Evolutionary conservation across 2,113 vertebrate species (phyloP), one percentile per base, ranked within the genome.

Genomic region (Saguinus imperator): DNA sequence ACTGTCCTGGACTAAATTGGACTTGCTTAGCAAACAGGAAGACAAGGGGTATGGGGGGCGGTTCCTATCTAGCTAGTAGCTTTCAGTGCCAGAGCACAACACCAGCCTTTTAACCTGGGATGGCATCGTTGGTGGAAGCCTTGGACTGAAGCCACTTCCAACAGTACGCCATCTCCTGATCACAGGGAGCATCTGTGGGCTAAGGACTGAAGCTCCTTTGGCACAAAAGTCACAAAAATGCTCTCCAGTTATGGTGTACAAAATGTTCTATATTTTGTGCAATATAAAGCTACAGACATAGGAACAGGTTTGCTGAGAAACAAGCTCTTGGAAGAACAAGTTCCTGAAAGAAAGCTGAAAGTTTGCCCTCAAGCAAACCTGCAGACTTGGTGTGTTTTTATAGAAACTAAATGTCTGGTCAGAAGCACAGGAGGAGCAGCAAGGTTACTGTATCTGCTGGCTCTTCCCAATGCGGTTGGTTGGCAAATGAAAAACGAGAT

Each of bases 31-130:
- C 20, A 18, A 35, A 61, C 50, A 14, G 6, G 17, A 25, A 3
- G 72, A 64, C 3, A 1, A n/a, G 16, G 27, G 16, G 12, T 2
- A 11, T 23, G 0, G 0, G 25, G 58, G 61, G 27, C 5, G 27
- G 27, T 32, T 64, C 27, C 61, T 5, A 0, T 1, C 0, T 14
- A 32, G 7, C 1, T 0, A 0, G 43, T 72, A 16, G 85, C 32
- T 2, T 0, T 21, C 35, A 3, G 2, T 0, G 1, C 82, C 4
- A 5, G 37, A 32, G 25, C 13, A 0, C 4, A 2, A 2, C 0
- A 1, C 55, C 0, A n/a, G 20, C 1, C 10, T 4, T 21, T 17
- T 1, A 11, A 16, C 64, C 45, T 32, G 40, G 27, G 57, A 35
- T 4, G 3, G 1, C 4, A 6, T 50, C 16, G 0, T 7, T 18